Conservation (phyloP, 2,113 vertebrate species). For the Malurus elegans region DNA sequence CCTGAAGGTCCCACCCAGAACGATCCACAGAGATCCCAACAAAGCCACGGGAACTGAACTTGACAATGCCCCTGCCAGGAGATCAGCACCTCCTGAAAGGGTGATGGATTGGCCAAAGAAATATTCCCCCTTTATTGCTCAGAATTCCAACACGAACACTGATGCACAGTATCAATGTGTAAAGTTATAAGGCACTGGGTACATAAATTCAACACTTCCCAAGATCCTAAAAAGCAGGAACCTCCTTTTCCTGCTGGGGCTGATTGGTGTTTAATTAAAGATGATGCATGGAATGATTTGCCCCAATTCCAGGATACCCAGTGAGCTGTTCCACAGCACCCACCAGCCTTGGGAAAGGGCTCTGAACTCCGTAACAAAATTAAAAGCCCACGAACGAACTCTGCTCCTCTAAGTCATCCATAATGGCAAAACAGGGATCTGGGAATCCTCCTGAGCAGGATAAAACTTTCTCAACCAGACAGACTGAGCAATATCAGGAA, state of each 20-base stretch:
- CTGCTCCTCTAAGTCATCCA: not conserved
- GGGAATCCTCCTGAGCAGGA: not conserved
- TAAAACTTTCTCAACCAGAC: constrained; percentile 46
- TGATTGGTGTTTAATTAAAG: not conserved
- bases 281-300: not conserved
- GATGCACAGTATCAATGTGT: fast-evolving
- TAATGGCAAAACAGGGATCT: constrained; percentile 1
- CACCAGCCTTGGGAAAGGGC: not conserved
- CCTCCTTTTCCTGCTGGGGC: not conserved
- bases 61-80: not conserved
- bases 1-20: not conserved
- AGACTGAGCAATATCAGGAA: constrained; percentile 25
- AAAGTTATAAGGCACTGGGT: not conserved
- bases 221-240: not conserved
- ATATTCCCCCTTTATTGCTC: fast-evolving
- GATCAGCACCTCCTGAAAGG: not conserved
- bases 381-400: constrained; percentile 6
- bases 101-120: not conserved
- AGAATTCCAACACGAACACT: not conserved
- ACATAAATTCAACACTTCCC: not conserved
- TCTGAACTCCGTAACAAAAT: not conserved
- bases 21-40: fast-evolving
- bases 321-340: not conserved
- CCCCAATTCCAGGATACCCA: not conserved
- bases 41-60: not conserved